Evolutionary conservation across 2,113 vertebrate genomes (phyloP).

Genomic region (Leptobrachium leishanense): DNA sequence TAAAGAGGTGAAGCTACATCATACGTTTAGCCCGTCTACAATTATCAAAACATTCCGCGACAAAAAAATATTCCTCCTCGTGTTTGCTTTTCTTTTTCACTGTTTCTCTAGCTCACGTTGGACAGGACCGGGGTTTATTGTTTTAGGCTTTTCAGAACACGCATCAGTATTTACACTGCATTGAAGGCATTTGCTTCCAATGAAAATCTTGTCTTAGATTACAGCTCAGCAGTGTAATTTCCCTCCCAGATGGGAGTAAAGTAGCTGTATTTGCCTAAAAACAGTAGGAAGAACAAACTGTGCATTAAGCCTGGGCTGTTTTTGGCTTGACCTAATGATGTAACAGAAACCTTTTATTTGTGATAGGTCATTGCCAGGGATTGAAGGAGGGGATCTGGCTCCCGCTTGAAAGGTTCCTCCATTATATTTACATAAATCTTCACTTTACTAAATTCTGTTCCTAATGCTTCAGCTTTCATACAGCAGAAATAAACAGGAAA

Average conservation of each 20-base stretch:
- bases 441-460: conserved; percentile 82
- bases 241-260: conserved; percentile 84
- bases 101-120: conserved; percentile 81
- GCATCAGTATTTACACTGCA: conserved; percentile 96
- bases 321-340: conserved; percentile 94
- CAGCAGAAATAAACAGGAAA: conserved; percentile 81
- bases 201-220: conserved; percentile 99
- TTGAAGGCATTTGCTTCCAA: conserved; percentile 99
- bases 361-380: conserved; percentile 78
- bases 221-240: conserved; percentile 87
- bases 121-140: conserved; percentile 91
- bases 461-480: conserved; percentile 81
- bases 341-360: conserved; percentile 86
- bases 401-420: conserved; percentile 77
- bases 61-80: conserved; percentile 62
- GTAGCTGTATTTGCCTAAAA: conserved; percentile 90
- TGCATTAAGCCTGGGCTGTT: conserved; percentile 85
- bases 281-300: conserved; percentile 95
- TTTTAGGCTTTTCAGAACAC: conserved; percentile 98
- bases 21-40: conserved; percentile 56
- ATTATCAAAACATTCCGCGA: conserved; percentile 64
- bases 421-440: conserved; percentile 89
- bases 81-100: conserved; percentile 64
- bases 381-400: conserved; percentile 76
- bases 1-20: background rate